Conservation (phyloP, 2,113 vertebrate species). For the Saccopteryx bilineata region DNA sequence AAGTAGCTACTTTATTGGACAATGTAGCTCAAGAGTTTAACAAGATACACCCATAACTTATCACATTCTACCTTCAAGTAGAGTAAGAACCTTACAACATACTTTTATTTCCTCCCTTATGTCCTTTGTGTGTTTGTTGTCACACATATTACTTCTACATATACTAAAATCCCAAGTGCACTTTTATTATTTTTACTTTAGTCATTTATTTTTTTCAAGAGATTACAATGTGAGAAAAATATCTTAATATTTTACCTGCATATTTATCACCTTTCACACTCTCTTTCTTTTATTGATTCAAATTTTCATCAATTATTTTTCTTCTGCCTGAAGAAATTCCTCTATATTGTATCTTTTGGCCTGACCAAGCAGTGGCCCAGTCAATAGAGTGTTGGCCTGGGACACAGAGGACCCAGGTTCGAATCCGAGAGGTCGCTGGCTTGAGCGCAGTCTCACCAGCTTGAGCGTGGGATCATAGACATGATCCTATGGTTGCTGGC, state of each 20-base stretch:
- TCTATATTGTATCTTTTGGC: not conserved
- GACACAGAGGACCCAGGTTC: too few relatives aligned
- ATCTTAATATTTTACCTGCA: not conserved
- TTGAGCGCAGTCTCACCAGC: too few relatives aligned
- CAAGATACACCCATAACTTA: not conserved
- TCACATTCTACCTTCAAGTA: not conserved
- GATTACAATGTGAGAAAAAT: not conserved
- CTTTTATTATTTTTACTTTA: constrained; percentile 8
- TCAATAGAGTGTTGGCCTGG: too few relatives aligned
- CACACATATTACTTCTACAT: not conserved
- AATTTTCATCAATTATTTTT: constrained; percentile 26
- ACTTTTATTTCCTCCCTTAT: not conserved
- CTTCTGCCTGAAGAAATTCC: constrained; percentile 30
- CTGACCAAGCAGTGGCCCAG: too few relatives aligned
- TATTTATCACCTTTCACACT: not conserved
- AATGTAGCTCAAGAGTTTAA: not conserved
- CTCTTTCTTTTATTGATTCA: constrained; percentile 5
- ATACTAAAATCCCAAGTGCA: not conserved
- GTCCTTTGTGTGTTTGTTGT: not conserved
- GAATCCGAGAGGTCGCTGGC: too few relatives aligned
- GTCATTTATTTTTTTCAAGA: constrained; percentile 37
- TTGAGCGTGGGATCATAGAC: too few relatives aligned
- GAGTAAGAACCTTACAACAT: not conserved
- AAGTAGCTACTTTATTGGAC: not conserved
- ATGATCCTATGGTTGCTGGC: too few relatives aligned